phyloP scores from a whole-genome alignment of 2,888 invertebrate genomes.

The Pachycephus smyrnensis region DNA sequence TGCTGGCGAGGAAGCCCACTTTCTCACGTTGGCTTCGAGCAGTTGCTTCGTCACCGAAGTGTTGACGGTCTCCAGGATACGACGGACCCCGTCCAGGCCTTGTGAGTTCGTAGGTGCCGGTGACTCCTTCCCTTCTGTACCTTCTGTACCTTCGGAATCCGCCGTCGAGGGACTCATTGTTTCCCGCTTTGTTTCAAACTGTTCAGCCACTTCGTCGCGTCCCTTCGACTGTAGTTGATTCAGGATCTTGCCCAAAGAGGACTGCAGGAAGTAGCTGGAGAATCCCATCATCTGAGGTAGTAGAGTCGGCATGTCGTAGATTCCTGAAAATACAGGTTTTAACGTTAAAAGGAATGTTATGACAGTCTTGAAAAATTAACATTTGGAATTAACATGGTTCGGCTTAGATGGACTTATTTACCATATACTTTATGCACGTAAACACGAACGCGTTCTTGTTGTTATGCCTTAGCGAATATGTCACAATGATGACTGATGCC shows the following conservation, averaged over 20 bases:
- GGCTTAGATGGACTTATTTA: too few relatives aligned
- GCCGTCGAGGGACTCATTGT: constrained; percentile 60
- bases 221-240: constrained; percentile 71
- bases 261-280: constrained; percentile 58
- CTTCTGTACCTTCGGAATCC: constrained; percentile 75
- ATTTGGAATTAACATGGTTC: too few relatives aligned
- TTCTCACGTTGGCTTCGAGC: constrained; percentile 77
- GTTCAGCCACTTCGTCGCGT: constrained; percentile 53
- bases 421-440: too few relatives aligned
- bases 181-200: constrained; percentile 57
- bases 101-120: constrained; percentile 64
- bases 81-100: constrained; percentile 76
- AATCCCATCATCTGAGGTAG: constrained; percentile 60
- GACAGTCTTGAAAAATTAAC: too few relatives aligned
- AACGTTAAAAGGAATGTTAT: background rate
- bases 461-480: too few relatives aligned
- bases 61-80: constrained; percentile 81
- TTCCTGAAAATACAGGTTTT: constrained; percentile 31
- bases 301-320: constrained; percentile 61
- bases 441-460: too few relatives aligned
- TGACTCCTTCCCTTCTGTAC: constrained; percentile 69
- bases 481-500: too few relatives aligned
- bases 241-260: constrained; percentile 74
- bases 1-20: constrained; percentile 72
- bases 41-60: constrained; percentile 81